Percentiles rank a stretch among this genome's conserved stretches.
Conservation (phyloP, 2,888 invertebrate genomes). For the Lithodes maja region DNA sequence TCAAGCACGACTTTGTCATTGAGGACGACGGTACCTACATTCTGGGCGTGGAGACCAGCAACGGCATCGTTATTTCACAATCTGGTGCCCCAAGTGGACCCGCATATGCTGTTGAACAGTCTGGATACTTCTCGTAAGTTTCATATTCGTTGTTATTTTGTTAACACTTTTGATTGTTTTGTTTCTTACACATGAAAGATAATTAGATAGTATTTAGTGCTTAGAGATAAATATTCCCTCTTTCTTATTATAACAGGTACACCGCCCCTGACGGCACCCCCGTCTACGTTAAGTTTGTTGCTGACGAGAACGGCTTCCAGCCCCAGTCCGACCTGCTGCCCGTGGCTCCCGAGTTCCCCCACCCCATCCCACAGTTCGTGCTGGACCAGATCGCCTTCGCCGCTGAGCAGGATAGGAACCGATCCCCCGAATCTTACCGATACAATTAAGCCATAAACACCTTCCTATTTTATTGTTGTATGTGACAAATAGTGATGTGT, state of each 20-base stretch:
- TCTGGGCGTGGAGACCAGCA: conserved; percentile 35
- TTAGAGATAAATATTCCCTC: too few relatives aligned
- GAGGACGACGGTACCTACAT: conserved; percentile 35
- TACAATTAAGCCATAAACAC: not conserved
- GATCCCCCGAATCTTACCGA: not conserved
- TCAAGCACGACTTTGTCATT: conserved; percentile 26
- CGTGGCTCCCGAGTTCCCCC: conserved; percentile 39
- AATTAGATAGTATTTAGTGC: too few relatives aligned
- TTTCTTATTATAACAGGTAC: conserved; percentile 19
- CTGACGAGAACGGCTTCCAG: conserved; percentile 56
- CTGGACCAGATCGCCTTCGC: conserved; percentile 53
- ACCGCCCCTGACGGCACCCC: conserved; percentile 52
- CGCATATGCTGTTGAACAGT: not conserved
- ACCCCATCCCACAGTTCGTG: conserved; percentile 48
- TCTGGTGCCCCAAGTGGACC: conserved; percentile 23
- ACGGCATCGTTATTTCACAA: conserved; percentile 30
- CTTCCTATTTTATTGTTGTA: too few relatives aligned
- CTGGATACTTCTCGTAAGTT: conserved; percentile 26
- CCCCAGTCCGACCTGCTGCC: conserved; percentile 45
- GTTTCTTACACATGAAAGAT: not conserved
- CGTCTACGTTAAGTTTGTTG: conserved; percentile 46
- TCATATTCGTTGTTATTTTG: not conserved
- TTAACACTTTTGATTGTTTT: too few relatives aligned
- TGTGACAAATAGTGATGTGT: too few relatives aligned
- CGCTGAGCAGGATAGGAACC: conserved; percentile 29